A percentile compares a stretch with the other conserved stretches of the same genome.
These are phyloP conservation scores for Phymorhynchus buccinoides DNA, from an alignment of 1,140 invertebrate genomes.

Conservation along the genomic window DNA sequence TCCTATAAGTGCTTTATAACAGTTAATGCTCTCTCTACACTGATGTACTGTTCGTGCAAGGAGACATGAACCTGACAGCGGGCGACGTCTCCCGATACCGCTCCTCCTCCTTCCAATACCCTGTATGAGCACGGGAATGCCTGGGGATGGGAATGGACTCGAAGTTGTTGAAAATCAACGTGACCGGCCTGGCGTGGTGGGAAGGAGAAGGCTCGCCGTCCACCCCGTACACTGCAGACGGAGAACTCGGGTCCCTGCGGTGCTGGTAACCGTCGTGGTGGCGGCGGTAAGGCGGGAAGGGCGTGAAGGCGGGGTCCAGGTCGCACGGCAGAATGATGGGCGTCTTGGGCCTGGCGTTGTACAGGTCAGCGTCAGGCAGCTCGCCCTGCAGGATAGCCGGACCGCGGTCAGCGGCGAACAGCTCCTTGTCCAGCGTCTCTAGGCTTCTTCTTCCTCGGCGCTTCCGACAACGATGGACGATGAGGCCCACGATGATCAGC, in stretches of 20 bases:
- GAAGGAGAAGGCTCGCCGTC: not conserved
- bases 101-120: not conserved
- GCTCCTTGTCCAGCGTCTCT: constrained; percentile 11
- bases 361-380: not conserved
- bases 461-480: constrained; percentile 42
- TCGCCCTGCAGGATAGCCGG: not conserved
- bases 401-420: not conserved
- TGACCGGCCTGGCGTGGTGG: not conserved
- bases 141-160: not conserved
- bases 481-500: constrained; percentile 27
- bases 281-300: not conserved
- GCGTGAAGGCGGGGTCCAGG: not conserved
- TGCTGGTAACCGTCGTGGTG: not conserved
- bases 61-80: not conserved
- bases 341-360: not conserved
- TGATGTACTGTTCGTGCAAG: not conserved
- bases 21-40: not conserved
- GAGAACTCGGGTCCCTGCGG: not conserved
- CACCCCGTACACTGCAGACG: not conserved
- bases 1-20: not conserved
- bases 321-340: not conserved
- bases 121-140: not conserved
- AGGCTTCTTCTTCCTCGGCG: constrained; percentile 22
- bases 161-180: constrained; percentile 8
- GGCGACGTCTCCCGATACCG: not conserved